Base-by-base conservation (phyloP, 2,888 invertebrate species). In the Rotaria macrura region DNA sequence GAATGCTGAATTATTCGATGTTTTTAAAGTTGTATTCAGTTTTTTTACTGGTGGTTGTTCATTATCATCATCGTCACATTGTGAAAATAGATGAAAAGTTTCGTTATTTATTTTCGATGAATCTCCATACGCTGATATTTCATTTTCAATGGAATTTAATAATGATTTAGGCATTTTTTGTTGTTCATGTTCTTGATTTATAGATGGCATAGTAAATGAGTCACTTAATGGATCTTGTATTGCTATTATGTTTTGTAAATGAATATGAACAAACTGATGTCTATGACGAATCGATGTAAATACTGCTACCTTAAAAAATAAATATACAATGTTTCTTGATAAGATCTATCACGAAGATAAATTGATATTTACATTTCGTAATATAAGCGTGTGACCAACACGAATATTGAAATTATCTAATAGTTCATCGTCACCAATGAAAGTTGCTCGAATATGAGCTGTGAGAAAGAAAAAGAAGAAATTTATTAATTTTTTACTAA, bases 381-480 rank as follows among this genome's bases (percentile, higher is more conserved):
- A n/a, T 12, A 79, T 25, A 40, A 79, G 79, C 9, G 79, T 79
- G 14, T 79, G 40, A 25, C 79, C 79, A 79, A 79, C n/a, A 79
- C 43, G 79, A 79, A 79, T 79, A 79, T 43, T 79, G 12, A 79
- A 79, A 79, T 34, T 40, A 25, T 79, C 79, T 23, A 79, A n/a
- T 79, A 43, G 5, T 43, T 79, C 79, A n/a, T 79, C 79, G 43
- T 79, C 79, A n/a, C 79, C 79, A n/a, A 79, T 43, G 14, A 79
- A 79, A 43, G 79, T 43, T 14, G 79, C 79, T 43, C 79, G 79
- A 43, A 79, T 79, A 43, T 79, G n/a, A 79, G 43, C 79, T 79
- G 23, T 10, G 29, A 74, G 6, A 38, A 38, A 1, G 6, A 38
- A 38, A 20, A 6, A 74, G 29, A 40, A n/a, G n/a, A n/a, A n/a